These are phyloP conservation scores for Pseudomyrmex dendroicus DNA, from an alignment of 1,140 invertebrate genomes.

Conservation along the genomic window DNA sequence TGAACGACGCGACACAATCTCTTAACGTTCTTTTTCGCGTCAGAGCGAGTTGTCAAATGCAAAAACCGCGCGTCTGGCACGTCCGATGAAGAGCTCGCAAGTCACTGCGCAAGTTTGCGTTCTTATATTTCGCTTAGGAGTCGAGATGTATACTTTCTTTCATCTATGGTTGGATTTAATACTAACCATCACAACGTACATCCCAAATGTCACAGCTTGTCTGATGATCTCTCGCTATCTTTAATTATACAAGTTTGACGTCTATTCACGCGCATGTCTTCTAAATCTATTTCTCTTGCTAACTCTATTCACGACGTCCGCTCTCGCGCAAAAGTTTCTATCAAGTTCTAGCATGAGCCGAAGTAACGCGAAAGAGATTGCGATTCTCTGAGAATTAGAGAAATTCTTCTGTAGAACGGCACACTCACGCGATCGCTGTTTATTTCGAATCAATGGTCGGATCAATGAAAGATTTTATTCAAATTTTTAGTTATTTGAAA, in stretches of 20 bases:
- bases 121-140: constrained; percentile 22
- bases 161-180: constrained; percentile 61
- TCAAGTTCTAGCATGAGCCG: constrained; percentile 3
- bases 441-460: neutral
- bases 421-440: neutral
- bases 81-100: constrained; percentile 5
- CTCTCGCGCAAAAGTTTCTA: constrained; percentile 25
- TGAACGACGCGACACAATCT: constrained; percentile 30
- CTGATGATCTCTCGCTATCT: constrained; percentile 8
- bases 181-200: constrained; percentile 63
- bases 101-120: constrained; percentile 8
- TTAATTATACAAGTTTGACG: constrained; percentile 67
- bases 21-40: neutral
- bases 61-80: constrained; percentile 16
- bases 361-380: constrained; percentile 51
- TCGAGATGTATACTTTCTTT: neutral
- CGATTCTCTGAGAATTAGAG: constrained; percentile 20
- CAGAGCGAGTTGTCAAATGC: constrained; percentile 42
- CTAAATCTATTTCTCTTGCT: constrained; percentile 67
- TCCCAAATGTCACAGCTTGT: constrained; percentile 54
- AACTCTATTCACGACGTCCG: constrained; percentile 26
- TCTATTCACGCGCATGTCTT: constrained; percentile 20
- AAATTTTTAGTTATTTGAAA: neutral
- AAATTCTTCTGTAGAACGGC: constrained; percentile 2
- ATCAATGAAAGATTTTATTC: too few relatives aligned